Evolutionary conservation across 2,888 invertebrate genomes (phyloP).

Genomic region (Ctenicera cuprea): DNA sequence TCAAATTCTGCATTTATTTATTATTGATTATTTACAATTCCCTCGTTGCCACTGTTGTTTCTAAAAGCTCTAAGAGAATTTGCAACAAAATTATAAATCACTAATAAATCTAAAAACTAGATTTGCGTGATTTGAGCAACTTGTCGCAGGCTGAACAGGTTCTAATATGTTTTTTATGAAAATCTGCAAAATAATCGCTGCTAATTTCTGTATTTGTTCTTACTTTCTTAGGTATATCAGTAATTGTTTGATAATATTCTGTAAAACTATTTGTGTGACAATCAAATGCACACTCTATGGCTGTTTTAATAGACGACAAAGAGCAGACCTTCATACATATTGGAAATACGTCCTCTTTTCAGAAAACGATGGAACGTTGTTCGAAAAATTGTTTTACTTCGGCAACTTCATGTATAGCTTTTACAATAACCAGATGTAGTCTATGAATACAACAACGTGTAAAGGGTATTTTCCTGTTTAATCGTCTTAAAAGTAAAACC

Average conservation of each 20-base stretch:
- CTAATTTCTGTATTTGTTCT: background rate
- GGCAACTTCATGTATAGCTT: conserved; percentile 33
- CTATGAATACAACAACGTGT: conserved; percentile 34
- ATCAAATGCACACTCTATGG: conserved; percentile 24
- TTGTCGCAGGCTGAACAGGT: background rate
- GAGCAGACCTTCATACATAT: conserved; percentile 40
- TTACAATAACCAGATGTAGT: conserved; percentile 35
- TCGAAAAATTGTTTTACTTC: conserved; percentile 36
- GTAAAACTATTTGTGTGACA: too few relatives aligned
- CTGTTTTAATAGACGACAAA: too few relatives aligned
- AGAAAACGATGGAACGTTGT: conserved; percentile 38
- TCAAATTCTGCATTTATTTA: too few relatives aligned
- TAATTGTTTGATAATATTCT: background rate
- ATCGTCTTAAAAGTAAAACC: conserved; percentile 20
- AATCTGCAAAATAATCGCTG: background rate
- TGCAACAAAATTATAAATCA: too few relatives aligned
- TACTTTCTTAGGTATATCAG: background rate
- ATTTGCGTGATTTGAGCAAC: background rate
- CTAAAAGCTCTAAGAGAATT: too few relatives aligned
- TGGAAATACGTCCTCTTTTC: conserved; percentile 26
- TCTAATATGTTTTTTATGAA: background rate
- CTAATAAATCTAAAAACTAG: background rate
- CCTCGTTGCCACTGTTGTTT: too few relatives aligned
- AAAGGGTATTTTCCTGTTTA: conserved; percentile 20
- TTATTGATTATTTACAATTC: too few relatives aligned